Percentiles rank a stretch among this genome's conserved stretches.
phyloP scores from a whole-genome alignment of 2,797 vertebrate genomes.

The Jordanella pulchra region DNA sequence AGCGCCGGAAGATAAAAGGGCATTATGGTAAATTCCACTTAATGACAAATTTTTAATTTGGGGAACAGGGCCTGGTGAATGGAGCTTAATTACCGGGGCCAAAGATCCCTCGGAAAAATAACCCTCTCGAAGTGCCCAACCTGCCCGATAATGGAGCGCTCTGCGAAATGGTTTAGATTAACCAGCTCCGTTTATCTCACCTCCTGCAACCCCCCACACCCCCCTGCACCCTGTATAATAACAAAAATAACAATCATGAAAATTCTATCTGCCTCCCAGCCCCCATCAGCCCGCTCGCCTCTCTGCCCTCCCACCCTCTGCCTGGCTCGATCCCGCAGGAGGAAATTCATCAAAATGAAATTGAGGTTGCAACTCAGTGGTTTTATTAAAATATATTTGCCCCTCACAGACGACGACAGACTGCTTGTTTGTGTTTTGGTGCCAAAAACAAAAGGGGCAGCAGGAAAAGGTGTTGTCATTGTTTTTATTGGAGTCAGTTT shows the following conservation, averaged over 20 bases:
- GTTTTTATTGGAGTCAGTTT: conserved; percentile 40
- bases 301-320: conserved; percentile 63
- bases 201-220: conserved; percentile 67
- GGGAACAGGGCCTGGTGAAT: conserved; percentile 93
- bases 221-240: conserved; percentile 76
- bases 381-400: conserved; percentile 95
- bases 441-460: conserved; percentile 50
- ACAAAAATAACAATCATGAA: conserved; percentile 91
- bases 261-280: conserved; percentile 92
- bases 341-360: conserved; percentile 97
- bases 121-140: conserved; percentile 73
- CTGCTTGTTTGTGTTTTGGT: conserved; percentile 41
- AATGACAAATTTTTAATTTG: conserved; percentile 99
- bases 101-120: conserved; percentile 78
- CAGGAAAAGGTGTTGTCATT: conserved; percentile 62
- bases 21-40: conserved; percentile 99
- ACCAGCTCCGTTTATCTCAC: conserved; percentile 66
- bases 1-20: conserved; percentile 99
- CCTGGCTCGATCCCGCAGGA: conserved; percentile 87
- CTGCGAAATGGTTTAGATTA: conserved; percentile 73
- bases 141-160: conserved; percentile 74
- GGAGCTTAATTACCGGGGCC: conserved; percentile 79
- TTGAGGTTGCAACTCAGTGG: conserved; percentile 98
- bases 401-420: conserved; percentile 60
- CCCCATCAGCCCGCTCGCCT: conserved; percentile 67